phyloP scores from a whole-genome alignment of 2,113 vertebrate genomes.

The Sardina pilchardus region DNA sequence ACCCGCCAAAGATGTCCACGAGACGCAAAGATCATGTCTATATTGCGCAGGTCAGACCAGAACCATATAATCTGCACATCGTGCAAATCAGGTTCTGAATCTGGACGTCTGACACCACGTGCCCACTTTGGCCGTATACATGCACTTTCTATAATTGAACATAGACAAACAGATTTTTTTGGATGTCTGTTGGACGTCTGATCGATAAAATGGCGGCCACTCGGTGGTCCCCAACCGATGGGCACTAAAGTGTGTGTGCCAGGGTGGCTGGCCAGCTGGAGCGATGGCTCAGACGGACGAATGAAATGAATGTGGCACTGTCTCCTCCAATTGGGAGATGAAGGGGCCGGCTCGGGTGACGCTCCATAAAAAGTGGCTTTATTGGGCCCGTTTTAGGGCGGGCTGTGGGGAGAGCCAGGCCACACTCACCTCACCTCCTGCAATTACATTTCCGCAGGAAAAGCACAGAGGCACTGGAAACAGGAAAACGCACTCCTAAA shows the following conservation, averaged over 20 bases:
- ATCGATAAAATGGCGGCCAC: not conserved
- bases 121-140: too few relatives aligned
- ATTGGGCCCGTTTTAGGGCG: constrained; percentile 78
- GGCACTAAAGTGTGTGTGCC: constrained; percentile 19
- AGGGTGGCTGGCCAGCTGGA: constrained; percentile 36
- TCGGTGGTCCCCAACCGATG: not conserved
- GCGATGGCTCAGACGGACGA: constrained; percentile 69
- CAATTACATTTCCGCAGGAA: constrained; percentile 85
- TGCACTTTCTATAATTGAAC: too few relatives aligned
- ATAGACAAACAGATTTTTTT: too few relatives aligned
- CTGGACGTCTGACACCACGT: too few relatives aligned
- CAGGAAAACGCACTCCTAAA: constrained; percentile 83
- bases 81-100: too few relatives aligned
- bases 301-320: constrained; percentile 81
- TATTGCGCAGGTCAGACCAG: too few relatives aligned
- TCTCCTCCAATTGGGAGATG: constrained; percentile 86
- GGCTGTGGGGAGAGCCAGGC: constrained; percentile 55
- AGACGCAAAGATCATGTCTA: too few relatives aligned
- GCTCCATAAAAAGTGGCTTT: constrained; percentile 81
- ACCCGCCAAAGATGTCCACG: too few relatives aligned
- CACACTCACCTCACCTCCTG: constrained; percentile 67
- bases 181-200: too few relatives aligned
- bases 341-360: constrained; percentile 71
- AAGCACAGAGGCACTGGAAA: constrained; percentile 83
- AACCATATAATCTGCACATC: too few relatives aligned